A percentile compares a stretch with the other conserved stretches of the same genome.
Evolutionary conservation across 2,888 invertebrate genomes (phyloP).

Genomic region (Euclidia mi): DNA sequence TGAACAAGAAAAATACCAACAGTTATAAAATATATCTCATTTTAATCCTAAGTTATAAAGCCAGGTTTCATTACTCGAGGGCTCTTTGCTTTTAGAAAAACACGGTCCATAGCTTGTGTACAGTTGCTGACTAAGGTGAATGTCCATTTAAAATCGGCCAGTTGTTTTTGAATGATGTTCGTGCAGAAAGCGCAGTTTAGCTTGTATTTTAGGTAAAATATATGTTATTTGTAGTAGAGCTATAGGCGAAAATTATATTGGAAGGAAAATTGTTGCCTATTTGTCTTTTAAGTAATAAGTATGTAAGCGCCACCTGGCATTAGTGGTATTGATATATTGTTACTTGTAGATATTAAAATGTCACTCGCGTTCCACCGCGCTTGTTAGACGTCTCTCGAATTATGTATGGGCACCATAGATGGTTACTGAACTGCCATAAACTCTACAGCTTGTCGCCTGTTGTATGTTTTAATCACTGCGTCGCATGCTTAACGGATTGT

Average conservation of each 20-base stretch:
- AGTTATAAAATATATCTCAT: slow-evolving; percentile 19
- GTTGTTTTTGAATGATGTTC: slow-evolving; percentile 29
- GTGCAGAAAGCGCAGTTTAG: slow-evolving; percentile 14
- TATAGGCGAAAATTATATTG: too few species aligned
- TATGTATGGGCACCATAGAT: background rate
- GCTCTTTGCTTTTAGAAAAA: slow-evolving; percentile 39
- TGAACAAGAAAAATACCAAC: slow-evolving; percentile 29
- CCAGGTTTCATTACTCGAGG: slow-evolving; percentile 23
- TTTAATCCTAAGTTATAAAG: slow-evolving; percentile 9
- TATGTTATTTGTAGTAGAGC: slow-evolving; percentile 6
- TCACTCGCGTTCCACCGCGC: too few species aligned
- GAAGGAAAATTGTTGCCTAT: too few species aligned
- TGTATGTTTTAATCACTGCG: too few species aligned
- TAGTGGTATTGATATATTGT: too few species aligned
- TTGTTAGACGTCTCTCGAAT: background rate
- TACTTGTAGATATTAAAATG: too few species aligned
- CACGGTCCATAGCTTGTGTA: slow-evolving; percentile 32
- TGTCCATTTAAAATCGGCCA: slow-evolving; percentile 44
- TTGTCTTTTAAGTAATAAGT: too few species aligned
- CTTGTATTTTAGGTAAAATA: slow-evolving; percentile 9
- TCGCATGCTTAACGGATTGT: too few species aligned
- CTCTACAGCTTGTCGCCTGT: too few species aligned
- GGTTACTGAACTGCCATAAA: too few species aligned
- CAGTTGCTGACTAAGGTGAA: slow-evolving; percentile 46
- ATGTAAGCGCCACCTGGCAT: too few species aligned